Evolutionary conservation across 2,888 invertebrate genomes (phyloP).

Genomic region (Caenorhabditis sp.): DNA sequence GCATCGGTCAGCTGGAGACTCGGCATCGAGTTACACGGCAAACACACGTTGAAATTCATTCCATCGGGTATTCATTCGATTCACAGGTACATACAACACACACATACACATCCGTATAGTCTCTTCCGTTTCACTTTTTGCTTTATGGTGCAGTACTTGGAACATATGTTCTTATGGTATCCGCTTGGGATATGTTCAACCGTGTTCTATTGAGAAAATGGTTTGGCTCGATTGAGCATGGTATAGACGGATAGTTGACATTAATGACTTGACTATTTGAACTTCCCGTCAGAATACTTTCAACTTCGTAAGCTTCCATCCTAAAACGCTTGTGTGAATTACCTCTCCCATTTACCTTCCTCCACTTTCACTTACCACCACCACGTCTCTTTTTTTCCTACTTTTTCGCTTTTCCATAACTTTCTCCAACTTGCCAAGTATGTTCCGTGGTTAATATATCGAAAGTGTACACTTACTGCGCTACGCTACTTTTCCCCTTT

Average conservation of each 20-base stretch:
- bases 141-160: no score
- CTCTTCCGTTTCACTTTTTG: constrained; percentile 16
- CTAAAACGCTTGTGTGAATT: no score
- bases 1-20: constrained; percentile 41
- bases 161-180: no score
- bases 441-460: constrained; percentile 25
- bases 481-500: constrained; percentile 45
- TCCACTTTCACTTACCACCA: constrained; percentile 18
- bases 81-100: constrained; percentile 11
- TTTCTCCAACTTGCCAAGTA: constrained; percentile 59
- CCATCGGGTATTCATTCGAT: constrained; percentile 7
- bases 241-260: no score
- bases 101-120: constrained; percentile 53
- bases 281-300: no score
- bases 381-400: constrained; percentile 8
- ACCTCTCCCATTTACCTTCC: no score
- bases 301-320: no score
- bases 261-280: no score
- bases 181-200: no score
- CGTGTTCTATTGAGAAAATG: no score
- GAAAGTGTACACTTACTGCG: constrained; percentile 40
- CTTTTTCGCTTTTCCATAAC: constrained; percentile 45
- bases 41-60: constrained; percentile 47
- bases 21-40: constrained; percentile 50
- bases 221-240: no score